Evolutionary conservation across 2,888 invertebrate genomes (phyloP).

Genomic region (Heliconius sara): DNA sequence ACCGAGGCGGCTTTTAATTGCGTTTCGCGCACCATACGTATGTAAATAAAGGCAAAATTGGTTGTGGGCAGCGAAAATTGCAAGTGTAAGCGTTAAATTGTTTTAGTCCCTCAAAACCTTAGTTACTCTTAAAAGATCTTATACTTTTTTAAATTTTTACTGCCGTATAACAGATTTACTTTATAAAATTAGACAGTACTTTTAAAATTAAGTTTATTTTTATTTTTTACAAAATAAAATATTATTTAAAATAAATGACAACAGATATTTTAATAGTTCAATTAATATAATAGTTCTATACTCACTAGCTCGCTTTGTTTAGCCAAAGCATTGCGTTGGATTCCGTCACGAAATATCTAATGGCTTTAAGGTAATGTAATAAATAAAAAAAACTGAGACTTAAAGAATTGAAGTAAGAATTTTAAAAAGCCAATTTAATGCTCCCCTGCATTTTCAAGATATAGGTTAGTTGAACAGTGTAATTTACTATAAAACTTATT

Average conservation of each 20-base stretch:
- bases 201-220: background rate
- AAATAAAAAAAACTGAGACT: no score
- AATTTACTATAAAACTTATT: background rate
- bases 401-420: no score
- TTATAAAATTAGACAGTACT: background rate
- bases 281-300: no score
- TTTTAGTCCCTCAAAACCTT: slow-evolving; percentile 25
- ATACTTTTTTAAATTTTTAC: background rate
- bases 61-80: slow-evolving; percentile 48
- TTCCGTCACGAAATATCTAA: no score
- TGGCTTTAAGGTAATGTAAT: no score
- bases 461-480: background rate
- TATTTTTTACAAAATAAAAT: background rate
- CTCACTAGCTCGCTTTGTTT: no score
- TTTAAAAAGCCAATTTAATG: background rate
- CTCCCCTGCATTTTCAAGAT: background rate
- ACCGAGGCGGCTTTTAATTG: slow-evolving; percentile 78
- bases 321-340: no score
- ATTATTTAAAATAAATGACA: no score
- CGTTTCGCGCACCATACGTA: slow-evolving; percentile 56
- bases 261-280: no score
- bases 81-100: slow-evolving; percentile 43
- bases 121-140: background rate
- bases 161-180: background rate
- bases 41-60: slow-evolving; percentile 53